Percentiles rank a stretch among this genome's conserved stretches.
These are phyloP conservation scores for Frankliniella fusca DNA, from an alignment of 2,888 invertebrate species.

Conservation along the genomic window DNA sequence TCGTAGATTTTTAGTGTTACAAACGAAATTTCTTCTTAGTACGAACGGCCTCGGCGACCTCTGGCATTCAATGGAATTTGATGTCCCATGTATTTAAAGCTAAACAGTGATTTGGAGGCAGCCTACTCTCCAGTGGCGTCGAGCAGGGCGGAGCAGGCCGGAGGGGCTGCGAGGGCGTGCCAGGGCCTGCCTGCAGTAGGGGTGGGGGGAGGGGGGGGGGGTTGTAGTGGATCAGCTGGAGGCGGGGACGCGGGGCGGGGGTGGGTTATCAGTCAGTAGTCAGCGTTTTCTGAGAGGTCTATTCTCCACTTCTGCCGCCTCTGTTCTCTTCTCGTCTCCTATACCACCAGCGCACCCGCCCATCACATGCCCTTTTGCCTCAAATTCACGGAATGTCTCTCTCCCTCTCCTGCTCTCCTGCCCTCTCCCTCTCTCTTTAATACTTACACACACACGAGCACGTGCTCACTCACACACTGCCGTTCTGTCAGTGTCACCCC, in stretches of 20 bases:
- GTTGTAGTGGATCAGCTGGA: slow-evolving; percentile 13
- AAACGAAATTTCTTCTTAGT: not conserved
- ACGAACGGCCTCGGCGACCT: not conserved
- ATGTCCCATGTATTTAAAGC: no score
- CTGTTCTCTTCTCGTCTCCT: no score
- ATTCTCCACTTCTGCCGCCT: slow-evolving; percentile 10
- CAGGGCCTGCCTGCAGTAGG: not conserved
- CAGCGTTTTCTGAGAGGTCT: slow-evolving; percentile 19
- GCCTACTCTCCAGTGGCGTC: not conserved
- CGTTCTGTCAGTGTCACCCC: no score
- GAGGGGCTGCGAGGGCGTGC: not conserved
- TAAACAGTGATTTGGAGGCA: no score
- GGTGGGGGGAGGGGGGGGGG: not conserved
- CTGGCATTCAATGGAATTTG: not conserved
- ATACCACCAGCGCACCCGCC: no score
- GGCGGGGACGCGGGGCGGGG: not conserved
- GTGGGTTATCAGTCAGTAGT: slow-evolving; percentile 1
- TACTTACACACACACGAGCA: no score
- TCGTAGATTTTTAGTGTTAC: no score
- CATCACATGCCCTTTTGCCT: no score
- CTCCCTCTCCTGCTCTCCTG: not conserved
- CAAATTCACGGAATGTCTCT: not conserved
- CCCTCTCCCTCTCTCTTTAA: not conserved
- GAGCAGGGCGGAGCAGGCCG: not conserved
- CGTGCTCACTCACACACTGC: not conserved